Percentiles rank a stretch among this genome's conserved stretches.
These are phyloP conservation scores for Pristionchus arcanus DNA, from an alignment of 2,888 invertebrate genomes.

Conservation along the genomic window DNA sequence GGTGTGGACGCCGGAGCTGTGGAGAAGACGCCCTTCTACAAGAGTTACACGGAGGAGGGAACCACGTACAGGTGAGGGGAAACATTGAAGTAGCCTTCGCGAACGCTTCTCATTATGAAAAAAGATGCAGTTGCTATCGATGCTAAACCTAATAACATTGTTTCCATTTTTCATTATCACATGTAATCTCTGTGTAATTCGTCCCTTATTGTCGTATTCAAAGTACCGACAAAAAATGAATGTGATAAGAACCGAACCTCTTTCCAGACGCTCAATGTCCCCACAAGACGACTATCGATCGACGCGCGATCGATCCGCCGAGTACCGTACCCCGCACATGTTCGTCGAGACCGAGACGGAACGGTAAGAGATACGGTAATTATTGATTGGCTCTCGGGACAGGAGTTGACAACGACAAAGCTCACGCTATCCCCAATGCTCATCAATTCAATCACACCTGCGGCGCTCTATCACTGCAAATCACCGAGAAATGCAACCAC, in stretches of 20 bases:
- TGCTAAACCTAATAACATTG: too few relatives aligned
- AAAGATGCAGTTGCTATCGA: too few relatives aligned
- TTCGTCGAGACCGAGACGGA: conserved; percentile 57
- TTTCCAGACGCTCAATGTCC: conserved; percentile 50
- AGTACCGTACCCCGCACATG: conserved; percentile 52
- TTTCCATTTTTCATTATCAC: too few relatives aligned
- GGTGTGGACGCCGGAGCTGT: neutral
- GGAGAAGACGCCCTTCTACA: conserved; percentile 51
- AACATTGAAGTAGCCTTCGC: too few relatives aligned
- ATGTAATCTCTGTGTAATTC: too few relatives aligned
- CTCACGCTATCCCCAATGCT: too few relatives aligned
- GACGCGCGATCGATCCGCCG: conserved; percentile 50
- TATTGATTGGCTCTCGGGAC: neutral
- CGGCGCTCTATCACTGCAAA: too few relatives aligned
- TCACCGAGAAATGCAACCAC: too few relatives aligned
- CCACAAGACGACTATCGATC: conserved; percentile 39
- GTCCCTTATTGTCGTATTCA: too few relatives aligned
- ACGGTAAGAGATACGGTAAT: neutral
- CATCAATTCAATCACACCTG: too few relatives aligned
- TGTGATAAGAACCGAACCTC: neutral
- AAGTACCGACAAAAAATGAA: neutral
- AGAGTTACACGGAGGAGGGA: conserved; percentile 49
- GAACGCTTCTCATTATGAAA: too few relatives aligned
- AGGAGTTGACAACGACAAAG: too few relatives aligned
- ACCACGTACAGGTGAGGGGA: conserved; percentile 49